Evolutionary conservation across 92 coral and sea anemone species (phyloP), one percentile per base, ranked within the genome.

Genomic region (Epizoanthus ramosus): DNA sequence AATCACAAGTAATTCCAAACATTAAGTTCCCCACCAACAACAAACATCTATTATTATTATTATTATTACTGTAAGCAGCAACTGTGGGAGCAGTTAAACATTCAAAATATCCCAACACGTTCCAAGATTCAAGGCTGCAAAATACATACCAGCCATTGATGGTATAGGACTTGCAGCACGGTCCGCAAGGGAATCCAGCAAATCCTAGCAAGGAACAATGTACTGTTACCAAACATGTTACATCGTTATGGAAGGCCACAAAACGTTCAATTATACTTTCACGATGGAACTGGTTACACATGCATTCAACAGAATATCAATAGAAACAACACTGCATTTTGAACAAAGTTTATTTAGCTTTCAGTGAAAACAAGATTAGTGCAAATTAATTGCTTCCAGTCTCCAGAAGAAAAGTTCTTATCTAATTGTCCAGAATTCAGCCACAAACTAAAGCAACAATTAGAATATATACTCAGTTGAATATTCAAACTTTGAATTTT

Each of bases 141-240:
- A 18, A 23, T 21, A 70, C 85, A 28, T 50, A 86, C 89, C 91
- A 19, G 61, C 83, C 24, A 85, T 72, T 37, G 90, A 41, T 1
- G 90, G 95, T 59, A 83, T 81, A 18, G 97, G 89, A 23, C 93
- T 92, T 5, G 98, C 92, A 33, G 95, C 93, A 10, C 96, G 92
- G n/a, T 95, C 98, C 39, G 97, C 98, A 39, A 95, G 87, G 43
- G 93, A 89, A 79, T 95, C 98, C 19, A 95, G 92, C 63, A 95
- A 84, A 90, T 95, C 98, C 98, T 95, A 82, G 1, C 83, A 31
- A 19, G 37, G 68, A 74, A 19, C 5, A 54, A 39, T 8, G 4
- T 0, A 17, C 17, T 21, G 43, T 13, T 18, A 65, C 56, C 8
- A 18, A 5, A 28, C 69, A 9, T 28, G 25, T 21, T 63, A 22